Base-by-base conservation (phyloP, 1,140 invertebrate genomes). In the Macrobrachium rosenbergii region DNA sequence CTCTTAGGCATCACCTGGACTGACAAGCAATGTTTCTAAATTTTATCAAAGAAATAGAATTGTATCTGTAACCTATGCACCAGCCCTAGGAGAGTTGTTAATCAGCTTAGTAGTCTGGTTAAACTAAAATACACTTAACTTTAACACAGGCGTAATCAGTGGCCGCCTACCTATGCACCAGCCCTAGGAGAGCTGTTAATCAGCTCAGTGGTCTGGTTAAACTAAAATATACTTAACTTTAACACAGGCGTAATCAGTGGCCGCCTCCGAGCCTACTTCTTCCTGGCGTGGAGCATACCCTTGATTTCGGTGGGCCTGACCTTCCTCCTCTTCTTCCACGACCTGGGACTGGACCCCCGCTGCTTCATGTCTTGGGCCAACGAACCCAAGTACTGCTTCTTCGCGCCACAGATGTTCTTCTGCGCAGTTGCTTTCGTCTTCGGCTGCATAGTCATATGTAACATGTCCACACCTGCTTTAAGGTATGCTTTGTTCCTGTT, bases 171-270 rank as follows among this genome's bases (percentile, higher is more conserved):
- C n/a, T n/a, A n/a, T n/a, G n/a, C n/a, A n/a, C n/a, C n/a, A n/a
- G n/a, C n/a, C n/a, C n/a, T n/a, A n/a, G n/a, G n/a, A n/a, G n/a
- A n/a, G n/a, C n/a, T n/a, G n/a, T n/a, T n/a, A n/a, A n/a, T n/a
- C n/a, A n/a, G n/a, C n/a, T n/a, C n/a, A n/a, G n/a, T n/a, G n/a
- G n/a, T n/a, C n/a, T n/a, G n/a, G n/a, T n/a, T n/a, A n/a, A n/a
- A n/a, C n/a, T n/a, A n/a, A n/a, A n/a, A n/a, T n/a, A n/a, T n/a
- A n/a, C n/a, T n/a, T n/a, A n/a, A n/a, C n/a, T n/a, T n/a, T n/a
- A n/a, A n/a, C 43, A 72, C 87, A 62, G 91, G 91, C 14, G 72
- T 90, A 16, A 89, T 91, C 17, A 90, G 90, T 8, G 91, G 91
- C 5, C 81, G 88, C 76, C 76, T 91, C 8, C 77, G 72, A 11